These are phyloP conservation scores for Polypterus bichir DNA, from an alignment of 2,113 vertebrate genomes.

Conservation along the genomic window DNA sequence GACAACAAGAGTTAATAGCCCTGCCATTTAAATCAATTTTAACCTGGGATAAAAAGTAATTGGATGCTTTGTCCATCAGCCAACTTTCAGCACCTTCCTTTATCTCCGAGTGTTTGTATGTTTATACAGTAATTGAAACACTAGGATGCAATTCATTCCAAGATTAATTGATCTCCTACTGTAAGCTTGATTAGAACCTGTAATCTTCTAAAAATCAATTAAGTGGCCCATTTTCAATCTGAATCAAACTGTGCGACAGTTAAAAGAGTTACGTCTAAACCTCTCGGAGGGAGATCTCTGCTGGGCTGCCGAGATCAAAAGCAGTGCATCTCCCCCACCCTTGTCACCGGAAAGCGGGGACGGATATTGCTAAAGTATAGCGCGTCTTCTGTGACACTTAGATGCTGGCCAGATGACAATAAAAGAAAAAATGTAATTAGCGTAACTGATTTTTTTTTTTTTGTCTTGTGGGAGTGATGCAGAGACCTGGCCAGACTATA, in stretches of 20 bases:
- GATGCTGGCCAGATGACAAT: no score
- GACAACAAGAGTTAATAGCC: background rate
- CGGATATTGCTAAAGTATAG: no score
- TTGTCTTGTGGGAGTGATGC: no score
- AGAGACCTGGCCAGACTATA: no score
- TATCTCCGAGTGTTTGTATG: background rate
- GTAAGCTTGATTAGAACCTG: slow-evolving; percentile 43
- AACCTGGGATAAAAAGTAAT: background rate
- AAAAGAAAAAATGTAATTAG: no score
- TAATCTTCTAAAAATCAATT: slow-evolving; percentile 29
- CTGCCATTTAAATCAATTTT: background rate
- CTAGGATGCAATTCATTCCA: slow-evolving; percentile 30
- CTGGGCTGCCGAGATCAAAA: no score
- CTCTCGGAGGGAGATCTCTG: no score
- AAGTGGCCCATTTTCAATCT: slow-evolving; percentile 6
- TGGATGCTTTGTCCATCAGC: background rate
- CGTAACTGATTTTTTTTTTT: no score
- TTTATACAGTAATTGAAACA: slow-evolving; percentile 3
- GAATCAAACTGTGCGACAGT: background rate
- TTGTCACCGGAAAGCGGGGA: no score
- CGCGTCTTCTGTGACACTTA: no score
- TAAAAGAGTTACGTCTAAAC: background rate
- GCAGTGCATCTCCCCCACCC: no score
- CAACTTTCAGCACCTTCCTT: background rate
- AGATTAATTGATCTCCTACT: slow-evolving; percentile 37